phyloP scores from a whole-genome alignment of 2,888 invertebrate species.

The Drosophila nigritarsus region DNA sequence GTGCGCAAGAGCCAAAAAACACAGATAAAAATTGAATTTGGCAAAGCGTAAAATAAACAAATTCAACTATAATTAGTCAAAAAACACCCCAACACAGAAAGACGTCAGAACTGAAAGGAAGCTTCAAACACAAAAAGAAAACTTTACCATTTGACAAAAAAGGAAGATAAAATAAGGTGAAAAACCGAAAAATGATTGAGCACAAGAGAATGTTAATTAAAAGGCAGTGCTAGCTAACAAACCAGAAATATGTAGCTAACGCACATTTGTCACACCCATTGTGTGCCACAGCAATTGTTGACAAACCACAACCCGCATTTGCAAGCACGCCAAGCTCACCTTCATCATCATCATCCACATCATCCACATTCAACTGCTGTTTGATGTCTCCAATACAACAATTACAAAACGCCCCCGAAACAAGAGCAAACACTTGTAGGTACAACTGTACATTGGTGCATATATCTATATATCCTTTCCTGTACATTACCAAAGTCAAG shows the following conservation, averaged over 20 bases:
- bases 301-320: constrained; percentile 1
- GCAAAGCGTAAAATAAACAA: constrained; percentile 44
- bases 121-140: constrained; percentile 1
- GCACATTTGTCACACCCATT: constrained; percentile 3
- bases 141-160: background rate
- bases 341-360: background rate
- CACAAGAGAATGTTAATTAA: background rate
- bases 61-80: constrained; percentile 54
- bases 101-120: constrained; percentile 1
- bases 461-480: background rate
- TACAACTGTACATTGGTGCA: background rate
- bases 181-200: background rate
- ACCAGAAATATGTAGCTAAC: background rate
- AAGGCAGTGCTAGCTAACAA: constrained; percentile 1
- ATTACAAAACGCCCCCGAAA: constrained; percentile 35
- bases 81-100: background rate
- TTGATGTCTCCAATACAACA: constrained; percentile 30
- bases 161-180: background rate
- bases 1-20: background rate
- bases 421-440: background rate
- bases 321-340: background rate
- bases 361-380: constrained; percentile 1
- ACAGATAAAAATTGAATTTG: constrained; percentile 50
- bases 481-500: constrained; percentile 49
- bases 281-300: background rate